A percentile compares a stretch with the other conserved stretches of the same genome.
phyloP scores from a whole-genome alignment of 2,888 invertebrate genomes.

The Scaptomyza caliginosa region DNA sequence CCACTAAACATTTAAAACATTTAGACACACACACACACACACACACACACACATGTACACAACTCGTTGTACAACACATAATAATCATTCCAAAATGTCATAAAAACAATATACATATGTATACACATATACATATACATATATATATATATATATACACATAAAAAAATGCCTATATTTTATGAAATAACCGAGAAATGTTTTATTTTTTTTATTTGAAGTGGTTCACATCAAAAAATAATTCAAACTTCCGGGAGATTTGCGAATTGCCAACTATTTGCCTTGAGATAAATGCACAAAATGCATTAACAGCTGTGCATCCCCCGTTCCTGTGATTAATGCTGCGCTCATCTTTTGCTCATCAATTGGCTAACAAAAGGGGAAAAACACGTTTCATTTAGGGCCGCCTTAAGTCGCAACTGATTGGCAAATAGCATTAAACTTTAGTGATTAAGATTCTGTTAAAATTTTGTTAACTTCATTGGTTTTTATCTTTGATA shows the following conservation, averaged over 20 bases:
- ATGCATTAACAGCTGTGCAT: constrained; percentile 2
- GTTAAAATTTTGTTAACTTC: no score
- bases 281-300: background rate
- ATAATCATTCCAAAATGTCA: constrained; percentile 78
- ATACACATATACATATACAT: constrained; percentile 23
- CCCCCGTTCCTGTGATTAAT: constrained; percentile 21
- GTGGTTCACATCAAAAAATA: background rate
- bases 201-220: constrained; percentile 12
- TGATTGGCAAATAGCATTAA: no score
- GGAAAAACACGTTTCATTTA: background rate
- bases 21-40: constrained; percentile 17
- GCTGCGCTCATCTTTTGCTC: background rate
- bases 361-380: background rate
- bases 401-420: no score
- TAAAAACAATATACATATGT: constrained; percentile 40
- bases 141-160: constrained; percentile 18
- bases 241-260: background rate
- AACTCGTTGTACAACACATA: constrained; percentile 69
- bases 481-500: no score
- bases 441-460: no score
- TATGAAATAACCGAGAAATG: constrained; percentile 47
- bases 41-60: constrained; percentile 27
- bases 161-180: constrained; percentile 48
- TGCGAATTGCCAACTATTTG: background rate
- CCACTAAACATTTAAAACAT: constrained; percentile 18